Evolutionary conservation across 2,113 vertebrate species (phyloP), one percentile per base, ranked within the genome.

Genomic region (Acinonyx jubatus): DNA sequence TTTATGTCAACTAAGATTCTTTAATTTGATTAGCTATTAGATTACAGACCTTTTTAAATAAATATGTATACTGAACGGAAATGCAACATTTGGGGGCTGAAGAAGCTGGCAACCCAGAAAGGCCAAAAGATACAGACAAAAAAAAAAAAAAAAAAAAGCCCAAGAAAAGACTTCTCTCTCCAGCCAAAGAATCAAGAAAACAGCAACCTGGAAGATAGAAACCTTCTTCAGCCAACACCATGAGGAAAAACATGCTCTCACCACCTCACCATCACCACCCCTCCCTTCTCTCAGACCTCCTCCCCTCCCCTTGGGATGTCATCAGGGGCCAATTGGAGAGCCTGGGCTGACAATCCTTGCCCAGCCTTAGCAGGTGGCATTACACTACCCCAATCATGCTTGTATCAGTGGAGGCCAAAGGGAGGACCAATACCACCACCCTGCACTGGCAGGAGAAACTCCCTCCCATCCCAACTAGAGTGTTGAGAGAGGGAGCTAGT

Each of bases 21-120:
- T 65, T 61, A 93, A 81, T 16, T 89, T 96, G 61, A 74, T 81
- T 91, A 69, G 25, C 4, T 94, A 11, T 33, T 83, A 41, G 4
- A 91, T 41, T 23, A 89, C 0, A 74, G 9, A 50, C 48, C 3
- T 79, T 94, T 88, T 36, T 23, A 93, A 81, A 85, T 93, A 90
- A 89, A 92, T 36, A 61, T 14, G 1, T 73, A 19, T 38, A 45
- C 19, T 76, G 4, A 87, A 85, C 65, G 18, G 29, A 96, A 80
- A 85, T 68, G 82, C 0, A 74, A 69, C 9, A 23, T 84, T 84
- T 81, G 27, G 4, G 23, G 12, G 11, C 4, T 27, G 33, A 14
- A 82, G 68, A 65, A 55, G 1, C 3, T 21, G 25, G 14, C 41
- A 95, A 90, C 14, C 6, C 2, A 41, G 5, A 89, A 86, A 92